These are phyloP conservation scores for Dendrolimus kikuchii DNA, from an alignment of 1,140 invertebrate species.

Conservation along the genomic window DNA sequence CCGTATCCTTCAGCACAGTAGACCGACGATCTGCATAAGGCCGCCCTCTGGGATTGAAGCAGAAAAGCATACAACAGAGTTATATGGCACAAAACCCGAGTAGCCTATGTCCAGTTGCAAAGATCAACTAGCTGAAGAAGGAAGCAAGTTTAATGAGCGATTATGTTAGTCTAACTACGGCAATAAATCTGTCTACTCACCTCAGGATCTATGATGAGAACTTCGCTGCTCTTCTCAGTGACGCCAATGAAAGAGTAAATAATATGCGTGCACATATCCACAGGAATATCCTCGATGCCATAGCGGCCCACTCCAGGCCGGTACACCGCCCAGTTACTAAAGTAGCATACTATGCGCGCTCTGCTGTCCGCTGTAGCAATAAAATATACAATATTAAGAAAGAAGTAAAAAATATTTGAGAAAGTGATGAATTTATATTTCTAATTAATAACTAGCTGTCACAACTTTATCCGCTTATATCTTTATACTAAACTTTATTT, in stretches of 20 bases:
- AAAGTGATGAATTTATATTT: neutral
- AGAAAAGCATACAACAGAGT: too few relatives aligned
- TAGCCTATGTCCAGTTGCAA: too few relatives aligned
- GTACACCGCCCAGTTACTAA: conserved; percentile 94
- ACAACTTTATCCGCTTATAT: too few relatives aligned
- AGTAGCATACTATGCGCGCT: conserved; percentile 87
- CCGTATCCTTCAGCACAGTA: too few relatives aligned
- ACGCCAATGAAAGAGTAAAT: conserved; percentile 94
- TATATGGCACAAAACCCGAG: too few relatives aligned
- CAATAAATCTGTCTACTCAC: conserved; percentile 41
- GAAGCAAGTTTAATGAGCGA: too few relatives aligned
- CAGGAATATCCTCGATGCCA: conserved; percentile 86
- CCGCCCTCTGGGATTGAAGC: too few relatives aligned
- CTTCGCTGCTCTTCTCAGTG: conserved; percentile 82
- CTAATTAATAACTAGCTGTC: neutral
- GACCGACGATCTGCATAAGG: too few relatives aligned
- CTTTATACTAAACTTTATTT: too few relatives aligned
- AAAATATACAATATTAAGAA: neutral
- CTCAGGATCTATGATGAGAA: conserved; percentile 86
- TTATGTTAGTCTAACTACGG: neutral
- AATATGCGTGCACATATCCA: conserved; percentile 87
- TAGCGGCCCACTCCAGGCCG: conserved; percentile 86
- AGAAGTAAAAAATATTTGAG: neutral
- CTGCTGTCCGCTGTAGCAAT: conserved; percentile 41
- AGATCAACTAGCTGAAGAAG: too few relatives aligned